Evolutionary conservation across 2,888 invertebrate species (phyloP).

Genomic region (Papilio elwesi): DNA sequence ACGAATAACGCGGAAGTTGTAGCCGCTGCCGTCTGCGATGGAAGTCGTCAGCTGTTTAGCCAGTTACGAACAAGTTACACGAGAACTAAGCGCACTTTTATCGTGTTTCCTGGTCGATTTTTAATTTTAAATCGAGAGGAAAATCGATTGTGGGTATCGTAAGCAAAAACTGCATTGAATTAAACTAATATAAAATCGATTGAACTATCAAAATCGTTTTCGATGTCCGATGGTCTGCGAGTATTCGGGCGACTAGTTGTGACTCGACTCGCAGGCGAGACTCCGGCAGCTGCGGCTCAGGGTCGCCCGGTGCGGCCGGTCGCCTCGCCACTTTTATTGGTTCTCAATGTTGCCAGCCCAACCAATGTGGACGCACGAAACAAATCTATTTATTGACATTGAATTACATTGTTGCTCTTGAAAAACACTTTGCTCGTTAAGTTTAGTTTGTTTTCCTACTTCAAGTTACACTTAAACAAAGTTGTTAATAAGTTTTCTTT

Average conservation of each 20-base stretch:
- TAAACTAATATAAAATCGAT: neutral
- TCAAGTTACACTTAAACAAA: no score
- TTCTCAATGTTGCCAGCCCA: conserved; percentile 60
- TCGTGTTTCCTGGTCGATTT: conserved; percentile 25
- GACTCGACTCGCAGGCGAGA: conserved; percentile 55
- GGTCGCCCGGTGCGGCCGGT: conserved; percentile 75
- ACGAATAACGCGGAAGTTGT: conserved; percentile 42
- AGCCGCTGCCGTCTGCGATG: conserved; percentile 43
- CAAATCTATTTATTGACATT: conserved; percentile 43
- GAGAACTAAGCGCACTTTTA: conserved; percentile 48
- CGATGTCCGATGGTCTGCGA: conserved; percentile 46
- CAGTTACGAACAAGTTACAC: conserved; percentile 8
- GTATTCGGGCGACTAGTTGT: conserved; percentile 52
- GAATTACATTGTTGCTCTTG: conserved; percentile 36
- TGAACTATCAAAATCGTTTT: conserved; percentile 39
- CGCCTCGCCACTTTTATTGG: conserved; percentile 63
- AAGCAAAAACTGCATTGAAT: neutral
- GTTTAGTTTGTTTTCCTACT: conserved; percentile 41
- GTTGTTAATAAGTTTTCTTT: no score
- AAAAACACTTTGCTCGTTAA: conserved; percentile 24
- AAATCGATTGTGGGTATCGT: conserved; percentile 39
- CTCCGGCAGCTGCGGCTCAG: conserved; percentile 73
- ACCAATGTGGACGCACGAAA: conserved; percentile 40
- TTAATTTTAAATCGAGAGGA: conserved; percentile 45
- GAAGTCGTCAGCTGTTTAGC: conserved; percentile 35